These are phyloP conservation scores for Melipona bicolor DNA, from an alignment of 2,888 invertebrate species.

Conservation along the genomic window DNA sequence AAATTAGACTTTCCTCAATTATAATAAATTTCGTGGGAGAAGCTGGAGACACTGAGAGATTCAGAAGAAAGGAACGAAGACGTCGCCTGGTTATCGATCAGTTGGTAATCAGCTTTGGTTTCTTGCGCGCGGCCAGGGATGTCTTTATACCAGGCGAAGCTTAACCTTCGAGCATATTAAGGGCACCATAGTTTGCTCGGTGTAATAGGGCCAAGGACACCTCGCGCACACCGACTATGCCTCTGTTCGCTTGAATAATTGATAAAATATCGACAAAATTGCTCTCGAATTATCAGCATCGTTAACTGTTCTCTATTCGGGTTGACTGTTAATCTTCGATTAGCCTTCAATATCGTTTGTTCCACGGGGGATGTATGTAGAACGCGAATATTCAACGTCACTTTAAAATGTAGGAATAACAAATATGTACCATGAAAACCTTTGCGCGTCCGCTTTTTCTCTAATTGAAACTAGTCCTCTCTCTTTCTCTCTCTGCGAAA, in stretches of 20 bases:
- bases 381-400: not conserved
- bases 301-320: not conserved
- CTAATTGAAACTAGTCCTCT: not conserved
- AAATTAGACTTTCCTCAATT: not conserved
- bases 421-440: not conserved
- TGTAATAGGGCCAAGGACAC: conserved; percentile 48
- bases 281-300: conserved; percentile 6
- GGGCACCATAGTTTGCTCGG: conserved; percentile 30
- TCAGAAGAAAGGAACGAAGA: not conserved
- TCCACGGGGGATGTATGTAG: too few relatives aligned
- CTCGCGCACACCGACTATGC: not conserved
- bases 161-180: conserved; percentile 59
- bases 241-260: conserved; percentile 47
- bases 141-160: conserved; percentile 17
- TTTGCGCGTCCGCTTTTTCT: not conserved
- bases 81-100: conserved; percentile 45
- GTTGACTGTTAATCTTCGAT: not conserved
- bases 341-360: not conserved
- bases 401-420: not conserved
- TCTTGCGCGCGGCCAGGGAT: conserved; percentile 16
- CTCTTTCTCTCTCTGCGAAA: too few relatives aligned
- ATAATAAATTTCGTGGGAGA: not conserved
- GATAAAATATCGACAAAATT: conserved; percentile 46
- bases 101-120: conserved; percentile 56
- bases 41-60: not conserved